These are phyloP conservation scores for Papilio polytes DNA, from an alignment of 1,140 invertebrate species.

Conservation along the genomic window DNA sequence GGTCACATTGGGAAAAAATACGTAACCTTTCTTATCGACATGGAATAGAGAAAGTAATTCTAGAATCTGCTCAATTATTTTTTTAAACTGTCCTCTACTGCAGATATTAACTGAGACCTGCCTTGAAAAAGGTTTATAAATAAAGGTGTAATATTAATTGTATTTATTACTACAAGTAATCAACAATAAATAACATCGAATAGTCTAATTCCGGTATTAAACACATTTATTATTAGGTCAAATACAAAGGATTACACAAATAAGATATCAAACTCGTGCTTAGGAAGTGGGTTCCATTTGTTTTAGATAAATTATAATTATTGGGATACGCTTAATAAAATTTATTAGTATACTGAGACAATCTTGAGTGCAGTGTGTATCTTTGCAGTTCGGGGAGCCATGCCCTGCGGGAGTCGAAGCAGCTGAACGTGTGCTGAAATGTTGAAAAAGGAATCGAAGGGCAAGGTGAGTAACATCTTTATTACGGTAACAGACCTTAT, in stretches of 20 bases:
- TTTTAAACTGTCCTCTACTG: no score
- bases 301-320: constrained; percentile 5
- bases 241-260: background rate
- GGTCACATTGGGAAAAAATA: no score
- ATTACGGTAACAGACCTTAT: background rate
- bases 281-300: background rate
- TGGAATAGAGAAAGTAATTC: no score
- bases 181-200: background rate
- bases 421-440: constrained; percentile 21
- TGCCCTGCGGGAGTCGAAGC: background rate
- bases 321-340: background rate
- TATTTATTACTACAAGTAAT: background rate
- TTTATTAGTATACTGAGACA: background rate
- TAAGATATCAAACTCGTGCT: background rate
- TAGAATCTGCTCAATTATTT: no score
- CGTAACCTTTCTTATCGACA: no score
- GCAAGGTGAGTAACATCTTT: constrained; percentile 18
- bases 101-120: no score
- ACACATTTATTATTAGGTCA: background rate
- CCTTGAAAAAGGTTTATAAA: background rate
- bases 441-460: constrained; percentile 38
- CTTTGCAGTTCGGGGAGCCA: background rate
- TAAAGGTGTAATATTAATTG: background rate
- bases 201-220: background rate
- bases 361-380: background rate